Base-by-base conservation (phyloP, 1,140 invertebrate genomes). In the Macrobrachium rosenbergii region DNA sequence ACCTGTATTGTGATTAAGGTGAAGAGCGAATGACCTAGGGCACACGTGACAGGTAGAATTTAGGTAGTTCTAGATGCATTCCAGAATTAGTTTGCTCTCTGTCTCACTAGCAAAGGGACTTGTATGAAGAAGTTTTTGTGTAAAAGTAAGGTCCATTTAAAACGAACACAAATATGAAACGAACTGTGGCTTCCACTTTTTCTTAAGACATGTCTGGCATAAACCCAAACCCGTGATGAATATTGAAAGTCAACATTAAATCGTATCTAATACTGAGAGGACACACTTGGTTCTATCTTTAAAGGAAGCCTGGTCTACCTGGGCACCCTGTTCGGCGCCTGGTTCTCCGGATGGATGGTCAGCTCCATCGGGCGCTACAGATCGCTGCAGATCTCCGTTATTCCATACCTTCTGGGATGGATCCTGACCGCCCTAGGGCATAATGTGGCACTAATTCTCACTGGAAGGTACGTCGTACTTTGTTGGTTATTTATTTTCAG, bases 231-330 rank as follows among this genome's bases (percentile, higher is more conserved):
- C n/a, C n/a, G n/a, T n/a, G n/a, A n/a, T n/a, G 21, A 8, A 43
- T 72, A n/a, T 1, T 17, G 37, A 28, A 23, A 23, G 19, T 7
- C 64, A 8, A 11, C 64, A n/a, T 28, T n/a, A 3, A 5, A 14
- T 5, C 8, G 0, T 23, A 72, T n/a, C n/a, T 14, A 72, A 10
- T 21, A 5, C 67, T 72, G 14, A 52, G 7, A 12, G 52, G 6
- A 0, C 2, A 14, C 11, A 14, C 11, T 43, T n/a, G 2, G n/a
- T 2, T 14, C n/a, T 64, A 2, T 69, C 64, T 21, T 37, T 14
- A 52, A 52, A 83, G 81, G 81, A 19, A 83, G 81, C 21, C 67
- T 83, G 19, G 62, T 75, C 10, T 73, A 37, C 11, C 45, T 83
- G 21, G 81, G 81, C 17, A 52, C 45, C 14, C 81, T 83, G 21